Conservation (phyloP, 2,888 invertebrate genomes). For the Calliphora vomitoria region DNA sequence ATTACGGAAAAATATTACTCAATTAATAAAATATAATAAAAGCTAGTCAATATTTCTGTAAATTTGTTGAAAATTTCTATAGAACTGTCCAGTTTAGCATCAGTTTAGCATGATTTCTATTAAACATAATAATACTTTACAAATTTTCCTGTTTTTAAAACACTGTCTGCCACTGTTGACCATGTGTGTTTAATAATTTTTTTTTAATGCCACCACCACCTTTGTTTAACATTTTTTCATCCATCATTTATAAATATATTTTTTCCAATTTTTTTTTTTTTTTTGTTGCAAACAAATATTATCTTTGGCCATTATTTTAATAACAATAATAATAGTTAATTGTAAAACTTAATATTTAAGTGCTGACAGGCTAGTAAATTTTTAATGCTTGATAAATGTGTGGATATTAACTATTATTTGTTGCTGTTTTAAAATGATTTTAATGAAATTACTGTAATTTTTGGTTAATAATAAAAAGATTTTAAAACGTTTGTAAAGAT, state of each 20-base stretch:
- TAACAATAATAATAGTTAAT: slow-evolving; percentile 20
- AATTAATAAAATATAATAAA: too few relatives aligned
- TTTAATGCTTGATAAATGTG: slow-evolving; percentile 3
- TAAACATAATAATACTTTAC: too few relatives aligned
- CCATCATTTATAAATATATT: slow-evolving; percentile 13
- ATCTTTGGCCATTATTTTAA: slow-evolving; percentile 19
- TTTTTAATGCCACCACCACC: background rate
- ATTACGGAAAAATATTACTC: too few relatives aligned
- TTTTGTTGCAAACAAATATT: background rate
- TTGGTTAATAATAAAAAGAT: background rate
- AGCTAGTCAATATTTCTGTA: too few relatives aligned
- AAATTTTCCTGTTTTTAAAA: too few relatives aligned
- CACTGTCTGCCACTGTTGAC: background rate
- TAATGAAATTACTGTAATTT: background rate
- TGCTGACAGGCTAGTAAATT: slow-evolving; percentile 32
- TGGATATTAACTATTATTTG: background rate
- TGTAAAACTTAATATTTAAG: slow-evolving; percentile 38
- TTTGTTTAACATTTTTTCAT: background rate
- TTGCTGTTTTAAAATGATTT: background rate
- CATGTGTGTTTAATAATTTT: background rate
- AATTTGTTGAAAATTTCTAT: too few relatives aligned
- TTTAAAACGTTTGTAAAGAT: background rate
- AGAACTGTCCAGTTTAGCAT: too few relatives aligned
- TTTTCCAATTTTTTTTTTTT: background rate
- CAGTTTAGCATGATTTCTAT: too few relatives aligned